Evolutionary conservation across 2,113 vertebrate genomes (phyloP).

Genomic region (Melanotaenia duboulayi): DNA sequence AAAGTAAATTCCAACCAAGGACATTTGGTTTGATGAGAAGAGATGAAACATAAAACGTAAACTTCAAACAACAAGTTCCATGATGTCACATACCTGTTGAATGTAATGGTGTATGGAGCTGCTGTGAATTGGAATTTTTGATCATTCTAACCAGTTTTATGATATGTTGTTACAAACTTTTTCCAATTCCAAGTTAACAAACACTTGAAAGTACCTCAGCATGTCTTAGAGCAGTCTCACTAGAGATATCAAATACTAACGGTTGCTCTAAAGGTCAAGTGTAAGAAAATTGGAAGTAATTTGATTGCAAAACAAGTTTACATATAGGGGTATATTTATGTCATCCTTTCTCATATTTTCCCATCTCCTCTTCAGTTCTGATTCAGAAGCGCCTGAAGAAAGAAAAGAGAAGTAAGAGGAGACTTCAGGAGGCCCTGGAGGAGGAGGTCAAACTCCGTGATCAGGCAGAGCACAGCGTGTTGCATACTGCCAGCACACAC

Average conservation of each 20-base stretch:
- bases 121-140: neutral
- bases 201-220: slow-evolving; percentile 17
- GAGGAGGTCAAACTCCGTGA: slow-evolving; percentile 80
- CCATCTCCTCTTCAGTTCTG: slow-evolving; percentile 56
- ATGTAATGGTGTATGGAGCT: neutral
- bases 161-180: neutral
- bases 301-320: neutral
- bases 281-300: slow-evolving; percentile 3
- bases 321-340: neutral
- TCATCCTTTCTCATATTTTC: neutral
- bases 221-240: neutral
- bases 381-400: slow-evolving; percentile 82
- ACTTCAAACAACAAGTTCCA: neutral
- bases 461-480: slow-evolving; percentile 77
- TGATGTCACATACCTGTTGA: slow-evolving; percentile 10
- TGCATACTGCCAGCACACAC: slow-evolving; percentile 71
- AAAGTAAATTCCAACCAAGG: slow-evolving; percentile 43
- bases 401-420: slow-evolving; percentile 79
- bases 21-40: slow-evolving; percentile 23
- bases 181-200: neutral
- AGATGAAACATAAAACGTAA: neutral
- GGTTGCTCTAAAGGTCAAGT: neutral
- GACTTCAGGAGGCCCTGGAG: slow-evolving; percentile 80
- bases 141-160: neutral
- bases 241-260: slow-evolving; percentile 13